Evolutionary conservation across 2,113 vertebrate genomes (phyloP), one percentile per base, ranked within the genome.

Genomic region (Aldabrachelys gigantea): DNA sequence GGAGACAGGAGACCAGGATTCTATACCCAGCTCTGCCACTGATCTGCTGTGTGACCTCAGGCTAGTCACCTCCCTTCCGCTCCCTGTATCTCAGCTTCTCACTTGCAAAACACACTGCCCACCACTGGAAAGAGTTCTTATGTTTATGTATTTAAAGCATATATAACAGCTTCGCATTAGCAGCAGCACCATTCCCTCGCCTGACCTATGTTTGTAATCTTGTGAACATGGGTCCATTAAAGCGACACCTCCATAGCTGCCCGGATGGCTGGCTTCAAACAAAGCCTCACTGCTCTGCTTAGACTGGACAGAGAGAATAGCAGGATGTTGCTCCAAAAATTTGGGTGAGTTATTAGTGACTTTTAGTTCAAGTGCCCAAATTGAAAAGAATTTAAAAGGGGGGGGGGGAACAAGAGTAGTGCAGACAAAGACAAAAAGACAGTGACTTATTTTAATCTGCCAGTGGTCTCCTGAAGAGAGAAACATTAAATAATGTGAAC

Each of bases 221-320:
- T 41, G 38, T 25, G 38, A 24, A 38, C 21, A 25, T 12, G 72
- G 13, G 10, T 38, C 24, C 6, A 11, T 41, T 25, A 24, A 19
- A 76, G 22, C 9, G 38, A 24, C 72, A 69, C 65, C 65, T n/a
- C 65, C 35, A 13, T 14, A 76, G 72, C 72, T 27, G 6, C 72
- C 38, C 12, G 44, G 41, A 41, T 10, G n/a, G 22, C 38, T 76
- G 38, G 11, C 10, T 76, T 13, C 22, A 25, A 10, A 76, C 41
- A 24, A 44, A 88, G 59, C 90, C 72, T 54, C 96, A 75, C 86
- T 92, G 91, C 88, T 76, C 75, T 3, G 75, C 49, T 91, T 10
- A 62, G 69, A 11, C 65, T 89, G 69, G 94, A 81, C 11, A 0
- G 41, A 49, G 0, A 31, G 72, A 3, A 6, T 62, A 72, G 79